Evolutionary conservation across 2,113 vertebrate species (phyloP).

Genomic region (Malurus alboscapulatus): DNA sequence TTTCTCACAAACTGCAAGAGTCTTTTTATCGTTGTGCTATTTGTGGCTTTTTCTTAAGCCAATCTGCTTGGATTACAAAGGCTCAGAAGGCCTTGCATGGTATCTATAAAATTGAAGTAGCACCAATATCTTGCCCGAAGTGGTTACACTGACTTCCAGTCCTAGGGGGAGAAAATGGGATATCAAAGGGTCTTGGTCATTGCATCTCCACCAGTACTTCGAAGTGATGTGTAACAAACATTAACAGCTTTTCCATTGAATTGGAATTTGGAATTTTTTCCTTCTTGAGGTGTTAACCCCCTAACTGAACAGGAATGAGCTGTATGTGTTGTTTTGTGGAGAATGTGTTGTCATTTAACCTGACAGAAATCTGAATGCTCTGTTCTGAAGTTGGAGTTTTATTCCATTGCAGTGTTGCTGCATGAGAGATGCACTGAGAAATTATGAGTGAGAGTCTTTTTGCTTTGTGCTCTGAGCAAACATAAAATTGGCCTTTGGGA

Average conservation of each 20-base stretch:
- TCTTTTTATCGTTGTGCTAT: accelerated
- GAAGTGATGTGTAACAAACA: neutral
- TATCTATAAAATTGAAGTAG: neutral
- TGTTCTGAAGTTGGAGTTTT: neutral
- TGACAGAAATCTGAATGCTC: neutral
- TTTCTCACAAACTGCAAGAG: neutral
- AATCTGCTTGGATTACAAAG: neutral
- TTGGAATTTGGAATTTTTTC: neutral
- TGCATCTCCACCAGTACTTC: neutral
- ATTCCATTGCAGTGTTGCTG: neutral
- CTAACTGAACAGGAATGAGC: neutral
- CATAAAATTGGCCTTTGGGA: neutral
- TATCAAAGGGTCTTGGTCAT: neutral
- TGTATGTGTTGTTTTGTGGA: neutral
- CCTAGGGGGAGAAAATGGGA: neutral
- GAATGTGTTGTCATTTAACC: neutral
- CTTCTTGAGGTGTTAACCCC: neutral
- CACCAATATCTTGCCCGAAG: neutral
- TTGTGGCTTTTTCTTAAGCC: neutral
- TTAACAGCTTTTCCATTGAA: neutral
- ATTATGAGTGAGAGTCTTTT: accelerated
- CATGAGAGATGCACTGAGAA: neutral
- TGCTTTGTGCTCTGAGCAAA: neutral
- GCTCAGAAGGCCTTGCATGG: neutral
- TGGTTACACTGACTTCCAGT: neutral